These are phyloP conservation scores for Ornithorhynchus anatinus DNA, from an alignment of 2,113 vertebrate species.

Conservation along the genomic window DNA sequence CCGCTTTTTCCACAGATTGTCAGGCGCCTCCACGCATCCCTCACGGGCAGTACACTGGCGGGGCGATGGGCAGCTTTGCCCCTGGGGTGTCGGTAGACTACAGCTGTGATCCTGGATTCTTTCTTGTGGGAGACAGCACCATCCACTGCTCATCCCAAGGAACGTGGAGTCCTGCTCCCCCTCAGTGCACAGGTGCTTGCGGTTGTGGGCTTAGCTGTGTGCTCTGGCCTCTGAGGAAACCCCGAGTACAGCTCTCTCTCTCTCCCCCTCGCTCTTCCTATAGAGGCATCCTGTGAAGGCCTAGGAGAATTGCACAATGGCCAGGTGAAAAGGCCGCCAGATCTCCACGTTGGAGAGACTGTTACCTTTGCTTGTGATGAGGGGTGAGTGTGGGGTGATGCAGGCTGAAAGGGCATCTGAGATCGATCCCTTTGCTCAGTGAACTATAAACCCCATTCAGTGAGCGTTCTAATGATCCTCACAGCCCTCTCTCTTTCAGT, in stretches of 20 bases:
- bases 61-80: slow-evolving; percentile 15
- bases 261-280: slow-evolving; percentile 5
- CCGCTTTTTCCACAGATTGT: slow-evolving; percentile 43
- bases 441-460: no score
- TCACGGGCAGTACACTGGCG: background rate
- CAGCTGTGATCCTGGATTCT: slow-evolving; percentile 28
- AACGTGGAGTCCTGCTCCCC: slow-evolving; percentile 11
- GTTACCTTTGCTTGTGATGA: slow-evolving; percentile 30
- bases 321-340: background rate
- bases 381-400: slow-evolving; percentile 18
- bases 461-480: no score
- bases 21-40: background rate
- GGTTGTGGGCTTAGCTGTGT: background rate
- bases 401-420: background rate
- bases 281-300: slow-evolving; percentile 18
- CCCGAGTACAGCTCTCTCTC: background rate
- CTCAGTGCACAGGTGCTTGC: slow-evolving; percentile 36
- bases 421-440: background rate
- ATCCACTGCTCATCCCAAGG: slow-evolving; percentile 8
- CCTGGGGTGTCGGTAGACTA: slow-evolving; percentile 15
- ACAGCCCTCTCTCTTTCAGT: no score
- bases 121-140: background rate
- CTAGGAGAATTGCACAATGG: slow-evolving; percentile 9
- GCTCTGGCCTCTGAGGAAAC: background rate
- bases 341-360: slow-evolving; percentile 15